Evolutionary conservation across 1,140 invertebrate genomes (phyloP).

Genomic region (Tetragnatha versicolor): DNA sequence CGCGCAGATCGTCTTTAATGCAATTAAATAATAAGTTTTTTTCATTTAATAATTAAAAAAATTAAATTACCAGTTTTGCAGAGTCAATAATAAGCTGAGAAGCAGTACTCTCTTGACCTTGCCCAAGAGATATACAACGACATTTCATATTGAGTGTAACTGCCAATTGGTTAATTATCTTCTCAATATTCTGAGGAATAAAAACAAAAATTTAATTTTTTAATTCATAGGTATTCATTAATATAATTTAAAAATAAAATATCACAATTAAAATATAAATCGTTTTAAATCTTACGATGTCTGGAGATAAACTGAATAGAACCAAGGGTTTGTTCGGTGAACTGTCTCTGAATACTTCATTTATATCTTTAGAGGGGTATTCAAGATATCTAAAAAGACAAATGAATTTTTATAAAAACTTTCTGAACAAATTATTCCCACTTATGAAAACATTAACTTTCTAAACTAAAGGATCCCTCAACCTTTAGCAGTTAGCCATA

Average conservation of each 20-base stretch:
- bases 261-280: not conserved
- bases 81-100: constrained; percentile 38
- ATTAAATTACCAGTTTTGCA: constrained; percentile 38
- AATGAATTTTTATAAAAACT: not conserved
- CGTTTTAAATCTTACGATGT: constrained; percentile 13
- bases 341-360: constrained; percentile 27
- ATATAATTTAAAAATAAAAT: not conserved
- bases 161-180: not conserved
- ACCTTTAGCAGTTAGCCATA: no score
- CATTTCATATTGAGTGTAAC: not conserved
- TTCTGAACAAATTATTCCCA: no score
- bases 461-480: no score
- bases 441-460: no score
- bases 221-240: no score
- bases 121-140: constrained; percentile 1
- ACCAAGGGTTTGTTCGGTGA: constrained; percentile 26
- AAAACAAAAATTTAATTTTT: no score
- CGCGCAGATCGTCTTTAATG: no score
- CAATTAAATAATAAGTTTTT: no score
- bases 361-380: not conserved
- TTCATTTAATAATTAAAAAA: no score
- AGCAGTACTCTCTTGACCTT: constrained; percentile 21
- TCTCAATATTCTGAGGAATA: constrained; percentile 27
- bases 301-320: constrained; percentile 8
- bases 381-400: constrained; percentile 24